Conservation (phyloP, 2,888 invertebrate species). For the Eupeodes latifasciatus region DNA sequence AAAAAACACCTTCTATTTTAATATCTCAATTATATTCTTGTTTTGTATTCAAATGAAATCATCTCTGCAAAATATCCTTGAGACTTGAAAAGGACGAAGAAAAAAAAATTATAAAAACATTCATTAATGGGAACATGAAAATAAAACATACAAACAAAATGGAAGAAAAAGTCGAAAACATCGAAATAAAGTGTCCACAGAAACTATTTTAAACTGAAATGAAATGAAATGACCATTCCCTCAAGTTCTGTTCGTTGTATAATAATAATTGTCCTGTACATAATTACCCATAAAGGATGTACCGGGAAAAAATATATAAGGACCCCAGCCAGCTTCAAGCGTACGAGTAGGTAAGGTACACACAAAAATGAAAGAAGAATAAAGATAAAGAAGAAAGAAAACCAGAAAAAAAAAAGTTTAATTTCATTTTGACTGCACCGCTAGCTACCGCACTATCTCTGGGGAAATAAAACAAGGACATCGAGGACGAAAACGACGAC, state of each 20-base stretch:
- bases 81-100: background rate
- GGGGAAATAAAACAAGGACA: background rate
- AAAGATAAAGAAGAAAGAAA: background rate
- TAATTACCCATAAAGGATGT: constrained; percentile 55
- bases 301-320: background rate
- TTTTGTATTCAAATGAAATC: constrained; percentile 6
- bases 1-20: constrained; percentile 15
- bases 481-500: no score
- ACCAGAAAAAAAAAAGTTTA: constrained; percentile 32
- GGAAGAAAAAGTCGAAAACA: constrained; percentile 50
- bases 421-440: constrained; percentile 51
- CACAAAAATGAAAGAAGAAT: background rate
- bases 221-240: constrained; percentile 54
- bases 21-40: background rate
- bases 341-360: background rate
- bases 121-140: constrained; percentile 21
- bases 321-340: background rate
- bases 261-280: constrained; percentile 52
- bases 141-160: background rate
- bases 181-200: constrained; percentile 41
- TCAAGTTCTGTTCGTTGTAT: constrained; percentile 5
- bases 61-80: background rate
- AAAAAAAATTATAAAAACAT: background rate
- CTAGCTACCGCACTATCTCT: constrained; percentile 19
- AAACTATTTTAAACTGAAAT: constrained; percentile 46